Base-by-base conservation (phyloP, 1,140 invertebrate genomes). In the Ladona fulva region DNA sequence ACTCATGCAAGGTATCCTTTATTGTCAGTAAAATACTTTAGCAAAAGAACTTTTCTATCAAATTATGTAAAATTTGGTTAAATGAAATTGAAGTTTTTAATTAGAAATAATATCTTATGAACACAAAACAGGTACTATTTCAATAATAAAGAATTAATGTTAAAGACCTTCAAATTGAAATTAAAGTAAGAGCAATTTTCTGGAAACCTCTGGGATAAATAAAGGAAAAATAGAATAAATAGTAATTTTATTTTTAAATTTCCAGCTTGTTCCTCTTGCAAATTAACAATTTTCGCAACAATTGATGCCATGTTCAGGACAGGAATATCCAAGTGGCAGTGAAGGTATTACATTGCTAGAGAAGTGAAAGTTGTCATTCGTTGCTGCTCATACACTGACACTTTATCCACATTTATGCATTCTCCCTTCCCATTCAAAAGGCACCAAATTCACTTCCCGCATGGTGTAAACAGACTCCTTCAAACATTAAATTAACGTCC, bases 241-340 rank as follows among this genome's bases (percentile, higher is more conserved):
- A 66, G 52, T 66, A 66, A 66, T 66, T 66, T 66, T 66, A 66
- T 66, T 66, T 37, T 66, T 66, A 66, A 66, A 66, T 66, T 22
- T 66, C 52, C 52, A 66, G 52, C 52, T 66, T 3, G n/a, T 22
- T 66, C 52, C 52, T 66, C 52, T 22, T 66, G 52, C 52, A 66
- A 66, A 22, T 66, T 19, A 66, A 66, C 52, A 66, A 66, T 22
- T 66, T 66, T 66, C 14, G 52, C 52, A 66, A 66, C 52, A 66
- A 66, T 66, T 66, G 52, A 66, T 66, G 52, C 52, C 52, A 66
- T 66, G 12, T 19, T 12, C 1, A 22, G 52, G 52, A 66, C 16
- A 66, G 12, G 52, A 66, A 66, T 19, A 66, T 66, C 52, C 52
- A 66, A 19, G 12, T 66, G 52, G 52, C 52, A 66, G 52, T 66